Evolutionary conservation across 2,888 invertebrate species (phyloP), one percentile per base, ranked within the genome.

Genomic region (Chymomyza fuscimana): DNA sequence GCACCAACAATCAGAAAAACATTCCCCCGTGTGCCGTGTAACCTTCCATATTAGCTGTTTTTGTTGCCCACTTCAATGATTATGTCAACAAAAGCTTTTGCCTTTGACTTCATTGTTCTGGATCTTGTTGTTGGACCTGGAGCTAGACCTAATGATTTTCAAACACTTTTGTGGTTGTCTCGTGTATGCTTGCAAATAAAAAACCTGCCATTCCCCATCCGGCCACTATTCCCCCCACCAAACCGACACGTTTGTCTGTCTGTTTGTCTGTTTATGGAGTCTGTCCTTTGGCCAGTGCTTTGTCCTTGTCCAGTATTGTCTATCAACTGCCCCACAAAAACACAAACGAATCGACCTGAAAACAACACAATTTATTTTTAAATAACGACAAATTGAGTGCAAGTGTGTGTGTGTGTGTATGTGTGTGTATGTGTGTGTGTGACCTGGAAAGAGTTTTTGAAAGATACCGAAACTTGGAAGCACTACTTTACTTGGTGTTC

Each of bases 41-140:
- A 12, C 32, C 58, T 59, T 60, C 62, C 51, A 59, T 58, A 29
- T 50, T 63, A 36, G 72, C 63, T 25, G 52, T 56, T 68, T 25
- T 67, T 58, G 71, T 68, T 61, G 66, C 67, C 72, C 6, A 46
- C 40, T 62, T 52, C 65, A 70, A 67, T 74, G 75, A 82, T 78
- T 74, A 74, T 67, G 74, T 68, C 68, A 74, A 77, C 76, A 81
- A 74, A 19, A 77, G 73, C 52, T 72, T 78, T 77, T 67, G 76
- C 72, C 74, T 69, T 70, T 67, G 16, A 5, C 16, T 54, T n/a
- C 4, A 19, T 51, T 54, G 52, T 54, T 16, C 40, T 46, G 12
- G 10, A 12, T 10, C 12, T 12, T 12, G 40, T 46, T 46, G 40
- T 46, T 46, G 29, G 66, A 40, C 19, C 16, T n/a, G 16, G 16